phyloP scores from a whole-genome alignment of 1,140 invertebrate genomes.

The Anthonomus grandis region DNA sequence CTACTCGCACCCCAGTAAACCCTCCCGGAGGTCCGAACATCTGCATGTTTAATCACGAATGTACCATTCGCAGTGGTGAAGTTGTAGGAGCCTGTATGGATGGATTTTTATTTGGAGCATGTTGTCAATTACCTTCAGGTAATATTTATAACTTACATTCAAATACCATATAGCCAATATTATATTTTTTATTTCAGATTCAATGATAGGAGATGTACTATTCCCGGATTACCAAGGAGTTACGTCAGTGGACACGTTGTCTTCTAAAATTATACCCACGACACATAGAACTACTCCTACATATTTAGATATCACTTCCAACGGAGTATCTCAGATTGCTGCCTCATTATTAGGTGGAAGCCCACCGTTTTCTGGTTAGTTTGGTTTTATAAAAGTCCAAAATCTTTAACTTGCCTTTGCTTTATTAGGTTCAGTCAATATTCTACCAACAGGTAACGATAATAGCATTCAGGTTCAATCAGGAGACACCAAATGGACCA shows the following conservation, averaged over 20 bases:
- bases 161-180: not conserved
- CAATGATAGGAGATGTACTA: slow-evolving; percentile 44
- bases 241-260: slow-evolving; percentile 29
- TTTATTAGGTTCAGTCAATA: not conserved
- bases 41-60: slow-evolving; percentile 94
- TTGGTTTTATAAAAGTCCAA: not conserved
- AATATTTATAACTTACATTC: not conserved
- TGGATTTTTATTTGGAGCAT: slow-evolving; percentile 86
- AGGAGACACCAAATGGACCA: slow-evolving; percentile 41
- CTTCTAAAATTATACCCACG: slow-evolving; percentile 12
- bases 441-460: slow-evolving; percentile 41
- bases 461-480: slow-evolving; percentile 42
- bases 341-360: slow-evolving; percentile 48
- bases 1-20: slow-evolving; percentile 51
- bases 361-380: slow-evolving; percentile 21
- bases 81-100: slow-evolving; percentile 89
- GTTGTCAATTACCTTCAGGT: slow-evolving; percentile 66
- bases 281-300: slow-evolving; percentile 26
- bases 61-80: slow-evolving; percentile 71
- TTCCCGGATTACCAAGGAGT: slow-evolving; percentile 44
- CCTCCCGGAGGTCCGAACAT: slow-evolving; percentile 64
- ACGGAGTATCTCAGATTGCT: slow-evolving; percentile 53
- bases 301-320: slow-evolving; percentile 40
- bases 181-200: slow-evolving; percentile 15
- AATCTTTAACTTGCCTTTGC: not conserved